These are phyloP conservation scores for Pelodiscus sinensis DNA, from an alignment of 2,113 vertebrate genomes.

Conservation along the genomic window DNA sequence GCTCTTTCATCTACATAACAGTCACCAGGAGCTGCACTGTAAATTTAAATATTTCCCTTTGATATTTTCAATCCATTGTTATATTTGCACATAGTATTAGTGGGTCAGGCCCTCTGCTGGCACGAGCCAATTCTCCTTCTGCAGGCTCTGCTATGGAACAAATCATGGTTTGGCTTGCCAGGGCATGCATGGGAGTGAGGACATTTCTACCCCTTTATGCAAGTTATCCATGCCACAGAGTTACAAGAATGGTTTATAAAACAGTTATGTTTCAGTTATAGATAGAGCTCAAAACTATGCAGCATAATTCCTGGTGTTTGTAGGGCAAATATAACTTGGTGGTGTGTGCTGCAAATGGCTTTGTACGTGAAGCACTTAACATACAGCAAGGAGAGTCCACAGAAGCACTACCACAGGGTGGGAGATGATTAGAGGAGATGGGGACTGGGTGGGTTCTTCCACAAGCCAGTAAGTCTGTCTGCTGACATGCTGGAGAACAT, in stretches of 20 bases:
- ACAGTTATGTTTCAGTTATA: neutral
- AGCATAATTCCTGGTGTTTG: neutral
- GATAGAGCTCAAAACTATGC: neutral
- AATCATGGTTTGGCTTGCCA: neutral
- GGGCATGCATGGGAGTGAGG: neutral
- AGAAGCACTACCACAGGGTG: neutral
- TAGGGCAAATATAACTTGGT: neutral
- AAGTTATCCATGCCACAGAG: too few species aligned
- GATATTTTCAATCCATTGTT: neutral
- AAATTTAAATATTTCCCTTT: neutral
- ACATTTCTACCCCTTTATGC: neutral
- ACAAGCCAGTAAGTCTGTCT: neutral
- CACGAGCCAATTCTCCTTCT: neutral
- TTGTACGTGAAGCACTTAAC: neutral
- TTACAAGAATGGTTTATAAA: too few species aligned
- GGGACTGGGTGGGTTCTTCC: neutral
- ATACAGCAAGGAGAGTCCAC: neutral
- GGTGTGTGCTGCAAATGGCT: neutral
- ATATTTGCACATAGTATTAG: neutral
- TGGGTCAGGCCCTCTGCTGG: neutral
- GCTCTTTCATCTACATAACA: neutral
- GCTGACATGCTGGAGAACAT: neutral
- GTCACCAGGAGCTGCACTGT: neutral
- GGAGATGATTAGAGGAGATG: neutral
- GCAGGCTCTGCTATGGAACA: neutral